Conservation (phyloP, 2,888 invertebrate genomes). For the Phalangium opilio region DNA sequence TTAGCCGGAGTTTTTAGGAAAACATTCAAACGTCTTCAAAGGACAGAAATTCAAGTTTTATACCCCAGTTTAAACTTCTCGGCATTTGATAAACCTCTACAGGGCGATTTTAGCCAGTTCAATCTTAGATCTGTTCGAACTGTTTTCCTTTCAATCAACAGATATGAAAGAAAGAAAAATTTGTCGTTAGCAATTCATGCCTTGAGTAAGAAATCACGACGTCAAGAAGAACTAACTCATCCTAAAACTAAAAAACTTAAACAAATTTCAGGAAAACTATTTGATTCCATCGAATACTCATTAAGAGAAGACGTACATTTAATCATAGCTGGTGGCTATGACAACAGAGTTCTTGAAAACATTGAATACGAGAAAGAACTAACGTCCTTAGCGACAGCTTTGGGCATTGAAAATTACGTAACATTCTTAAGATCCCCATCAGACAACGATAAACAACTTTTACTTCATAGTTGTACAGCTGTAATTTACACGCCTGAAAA, state of each 20-base stretch:
- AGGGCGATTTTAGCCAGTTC: conserved; percentile 20
- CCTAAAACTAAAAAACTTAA: background rate
- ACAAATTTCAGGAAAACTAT: background rate
- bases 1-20: conserved; percentile 59
- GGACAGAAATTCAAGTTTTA: conserved; percentile 57
- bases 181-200: conserved; percentile 69
- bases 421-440: conserved; percentile 73
- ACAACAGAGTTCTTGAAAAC: conserved; percentile 72
- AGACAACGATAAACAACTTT: conserved; percentile 63
- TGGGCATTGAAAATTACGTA: conserved; percentile 52
- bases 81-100: conserved; percentile 45
- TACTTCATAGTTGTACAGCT: conserved; percentile 59
- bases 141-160: conserved; percentile 82
- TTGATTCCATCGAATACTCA: too few relatives aligned
- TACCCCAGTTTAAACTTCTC: conserved; percentile 85
- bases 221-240: too few relatives aligned
- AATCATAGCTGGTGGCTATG: conserved; percentile 92
- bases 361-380: conserved; percentile 67
- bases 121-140: conserved; percentile 25
- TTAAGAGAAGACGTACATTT: conserved; percentile 43
- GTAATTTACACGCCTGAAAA: conserved; percentile 88
- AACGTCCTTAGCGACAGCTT: conserved; percentile 43
- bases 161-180: conserved; percentile 94
- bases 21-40: conserved; percentile 57
- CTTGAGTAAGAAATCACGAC: conserved; percentile 39